phyloP scores from a whole-genome alignment of 2,888 invertebrate species.

The Oxycera nigricornis region DNA sequence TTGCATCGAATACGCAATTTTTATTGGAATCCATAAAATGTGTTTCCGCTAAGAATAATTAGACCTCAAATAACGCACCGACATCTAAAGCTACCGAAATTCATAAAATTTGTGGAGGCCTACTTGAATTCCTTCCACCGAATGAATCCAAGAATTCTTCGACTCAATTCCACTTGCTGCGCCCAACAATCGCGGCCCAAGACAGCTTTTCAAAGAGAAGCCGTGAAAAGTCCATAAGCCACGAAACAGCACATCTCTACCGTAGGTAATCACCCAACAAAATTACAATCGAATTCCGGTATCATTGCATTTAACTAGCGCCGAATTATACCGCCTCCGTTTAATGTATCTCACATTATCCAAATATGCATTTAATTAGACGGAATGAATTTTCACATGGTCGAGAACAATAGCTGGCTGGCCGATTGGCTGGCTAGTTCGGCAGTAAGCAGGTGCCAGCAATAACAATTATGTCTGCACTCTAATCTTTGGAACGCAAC shows the following conservation, averaged over 20 bases:
- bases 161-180: background rate
- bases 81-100: background rate
- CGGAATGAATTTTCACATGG: constrained; percentile 34
- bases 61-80: background rate
- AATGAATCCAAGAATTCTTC: background rate
- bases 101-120: background rate
- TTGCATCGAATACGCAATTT: background rate
- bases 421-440: background rate
- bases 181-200: background rate
- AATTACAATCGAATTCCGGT: constrained; percentile 29
- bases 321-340: constrained; percentile 19
- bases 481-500: constrained; percentile 17
- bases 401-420: background rate
- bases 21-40: background rate
- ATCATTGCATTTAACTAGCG: constrained; percentile 9
- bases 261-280: constrained; percentile 12
- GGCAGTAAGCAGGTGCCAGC: constrained; percentile 33
- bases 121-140: background rate
- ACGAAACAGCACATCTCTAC: background rate
- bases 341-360: constrained; percentile 14
- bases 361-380: constrained; percentile 33
- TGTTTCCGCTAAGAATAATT: background rate
- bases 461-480: constrained; percentile 36
- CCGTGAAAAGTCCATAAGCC: constrained; percentile 1
- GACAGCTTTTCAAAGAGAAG: background rate